Percentiles rank a stretch among this genome's conserved stretches.
phyloP scores from a whole-genome alignment of 2,797 vertebrate genomes.

The Micrastur ruficollis region DNA sequence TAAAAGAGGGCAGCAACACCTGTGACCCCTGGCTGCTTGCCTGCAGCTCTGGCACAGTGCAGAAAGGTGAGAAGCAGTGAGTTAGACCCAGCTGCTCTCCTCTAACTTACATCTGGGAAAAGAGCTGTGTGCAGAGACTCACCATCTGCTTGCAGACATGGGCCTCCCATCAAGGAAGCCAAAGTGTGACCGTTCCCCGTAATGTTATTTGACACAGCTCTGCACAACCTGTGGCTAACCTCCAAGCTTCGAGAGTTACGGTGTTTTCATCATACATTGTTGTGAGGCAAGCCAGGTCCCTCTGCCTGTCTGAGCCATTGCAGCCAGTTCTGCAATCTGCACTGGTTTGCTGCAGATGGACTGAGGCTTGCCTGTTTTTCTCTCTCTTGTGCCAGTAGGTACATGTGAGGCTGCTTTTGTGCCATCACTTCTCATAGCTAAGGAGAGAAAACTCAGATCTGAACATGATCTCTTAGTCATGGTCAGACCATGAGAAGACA shows the following conservation, averaged over 20 bases:
- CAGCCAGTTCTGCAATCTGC: neutral
- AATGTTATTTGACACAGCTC: neutral
- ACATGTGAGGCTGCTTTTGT: neutral
- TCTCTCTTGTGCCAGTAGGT: neutral
- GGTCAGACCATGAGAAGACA: neutral
- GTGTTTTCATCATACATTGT: neutral
- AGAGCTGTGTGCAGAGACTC: neutral
- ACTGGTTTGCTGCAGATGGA: neutral
- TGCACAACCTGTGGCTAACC: constrained; percentile 54
- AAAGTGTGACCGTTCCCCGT: neutral
- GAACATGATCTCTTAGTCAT: neutral
- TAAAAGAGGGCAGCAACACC: neutral
- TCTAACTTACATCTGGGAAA: neutral
- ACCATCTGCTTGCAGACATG: accelerated
- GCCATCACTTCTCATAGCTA: neutral
- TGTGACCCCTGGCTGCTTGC: neutral
- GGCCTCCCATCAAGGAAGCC: neutral
- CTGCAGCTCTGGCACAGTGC: neutral
- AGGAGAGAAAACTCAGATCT: neutral
- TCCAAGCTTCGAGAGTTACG: neutral
- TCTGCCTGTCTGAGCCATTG: neutral
- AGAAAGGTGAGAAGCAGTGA: neutral
- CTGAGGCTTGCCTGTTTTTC: neutral
- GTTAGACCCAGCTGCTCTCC: neutral
- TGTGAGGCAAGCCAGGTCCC: constrained; percentile 14